phyloP scores from a whole-genome alignment of 2,113 vertebrate genomes.

The Xyliphius kryptos region DNA sequence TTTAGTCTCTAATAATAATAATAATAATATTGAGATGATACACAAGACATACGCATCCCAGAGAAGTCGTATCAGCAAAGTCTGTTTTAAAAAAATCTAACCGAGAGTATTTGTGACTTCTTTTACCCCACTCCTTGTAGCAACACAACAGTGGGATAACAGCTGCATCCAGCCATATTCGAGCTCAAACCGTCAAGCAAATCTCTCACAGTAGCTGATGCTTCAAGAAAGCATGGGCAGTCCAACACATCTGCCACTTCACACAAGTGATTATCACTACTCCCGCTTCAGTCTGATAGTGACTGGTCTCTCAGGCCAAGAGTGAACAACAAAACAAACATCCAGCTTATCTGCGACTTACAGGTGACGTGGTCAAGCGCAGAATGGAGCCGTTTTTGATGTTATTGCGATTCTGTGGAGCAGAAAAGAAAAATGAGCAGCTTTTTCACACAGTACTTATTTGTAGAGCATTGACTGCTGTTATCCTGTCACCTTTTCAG shows the following conservation, averaged over 20 bases:
- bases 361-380: constrained; percentile 86
- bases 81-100: too few species aligned
- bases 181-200: constrained; percentile 8
- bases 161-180: constrained; percentile 12
- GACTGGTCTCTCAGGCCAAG: constrained; percentile 6
- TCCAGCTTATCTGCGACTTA: constrained; percentile 60
- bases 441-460: not conserved
- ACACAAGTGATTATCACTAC: constrained; percentile 29
- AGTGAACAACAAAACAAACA: constrained; percentile 5
- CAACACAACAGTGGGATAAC: constrained; percentile 14
- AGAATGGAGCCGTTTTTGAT: constrained; percentile 97
- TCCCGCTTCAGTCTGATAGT: too few species aligned
- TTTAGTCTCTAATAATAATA: too few species aligned
- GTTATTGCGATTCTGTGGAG: constrained; percentile 97
- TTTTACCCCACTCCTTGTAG: not conserved
- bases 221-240: constrained; percentile 24
- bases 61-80: too few species aligned
- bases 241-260: constrained; percentile 9
- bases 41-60: too few species aligned
- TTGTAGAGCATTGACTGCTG: not conserved
- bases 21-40: too few species aligned
- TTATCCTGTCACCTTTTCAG: constrained; percentile 77
- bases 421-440: not conserved
- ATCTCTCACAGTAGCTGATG: constrained; percentile 21
- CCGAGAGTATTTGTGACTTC: too few species aligned